These are phyloP conservation scores for Drosophila ambigua DNA, from an alignment of 1,140 invertebrate genomes.

Conservation along the genomic window DNA sequence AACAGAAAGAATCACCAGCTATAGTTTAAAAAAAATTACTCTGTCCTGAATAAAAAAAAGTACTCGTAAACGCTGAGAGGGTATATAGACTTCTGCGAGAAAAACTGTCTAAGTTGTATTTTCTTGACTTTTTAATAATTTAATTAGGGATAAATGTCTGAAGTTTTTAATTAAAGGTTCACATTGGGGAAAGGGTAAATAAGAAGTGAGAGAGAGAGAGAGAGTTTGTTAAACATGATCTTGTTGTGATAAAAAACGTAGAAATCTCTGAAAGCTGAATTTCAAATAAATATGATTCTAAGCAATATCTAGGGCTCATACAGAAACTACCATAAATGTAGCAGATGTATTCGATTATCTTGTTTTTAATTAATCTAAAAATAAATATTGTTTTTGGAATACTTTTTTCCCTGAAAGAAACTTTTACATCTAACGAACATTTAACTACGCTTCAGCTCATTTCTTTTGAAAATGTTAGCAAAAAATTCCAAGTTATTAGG, in stretches of 20 bases:
- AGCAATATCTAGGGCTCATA: neutral
- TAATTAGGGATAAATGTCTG: constrained; percentile 17
- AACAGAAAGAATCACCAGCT: too few species aligned
- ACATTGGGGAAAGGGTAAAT: constrained; percentile 15
- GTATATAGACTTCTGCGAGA: too few species aligned
- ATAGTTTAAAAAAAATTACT: too few species aligned
- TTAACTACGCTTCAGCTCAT: constrained; percentile 5
- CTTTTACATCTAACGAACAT: constrained; percentile 6
- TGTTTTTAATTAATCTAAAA: neutral
- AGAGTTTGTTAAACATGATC: neutral
- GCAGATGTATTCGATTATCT: neutral
- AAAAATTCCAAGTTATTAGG: constrained; percentile 1
- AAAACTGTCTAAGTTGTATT: neutral
- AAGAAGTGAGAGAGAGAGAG: neutral
- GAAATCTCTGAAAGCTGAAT: neutral
- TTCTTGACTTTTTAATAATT: constrained; percentile 20
- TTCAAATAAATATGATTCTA: constrained; percentile 2
- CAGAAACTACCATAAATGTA: neutral
- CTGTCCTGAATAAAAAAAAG: too few species aligned
- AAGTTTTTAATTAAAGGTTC: constrained; percentile 6
- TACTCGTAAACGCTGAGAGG: too few species aligned
- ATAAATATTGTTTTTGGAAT: neutral
- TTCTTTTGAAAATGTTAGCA: constrained; percentile 30
- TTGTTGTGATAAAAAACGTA: too few species aligned
- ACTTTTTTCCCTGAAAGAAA: neutral